Conservation (phyloP, 2,888 invertebrate genomes). For the Epinotia bilunana region DNA sequence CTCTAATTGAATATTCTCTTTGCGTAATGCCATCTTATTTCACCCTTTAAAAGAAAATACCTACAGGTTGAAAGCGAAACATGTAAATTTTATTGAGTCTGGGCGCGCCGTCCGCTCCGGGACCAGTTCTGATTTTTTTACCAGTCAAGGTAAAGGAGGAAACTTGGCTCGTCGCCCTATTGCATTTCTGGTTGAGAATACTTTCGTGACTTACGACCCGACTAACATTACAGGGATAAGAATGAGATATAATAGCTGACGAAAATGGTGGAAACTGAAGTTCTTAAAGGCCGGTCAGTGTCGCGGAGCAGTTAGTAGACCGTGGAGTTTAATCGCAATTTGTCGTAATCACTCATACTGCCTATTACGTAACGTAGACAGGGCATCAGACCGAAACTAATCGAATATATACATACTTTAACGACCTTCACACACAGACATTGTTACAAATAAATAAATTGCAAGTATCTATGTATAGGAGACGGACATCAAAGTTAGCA, state of each 20-base stretch:
- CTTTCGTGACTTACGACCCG: slow-evolving; percentile 76
- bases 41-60: slow-evolving; percentile 82
- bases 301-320: slow-evolving; percentile 53
- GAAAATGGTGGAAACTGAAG: slow-evolving; percentile 65
- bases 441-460: slow-evolving; percentile 35
- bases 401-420: slow-evolving; percentile 31
- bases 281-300: slow-evolving; percentile 58
- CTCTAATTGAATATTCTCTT: slow-evolving; percentile 83
- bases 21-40: slow-evolving; percentile 79
- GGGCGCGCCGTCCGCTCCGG: slow-evolving; percentile 64
- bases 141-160: slow-evolving; percentile 72
- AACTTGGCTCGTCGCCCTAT: slow-evolving; percentile 78
- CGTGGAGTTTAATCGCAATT: slow-evolving; percentile 46
- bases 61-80: slow-evolving; percentile 76
- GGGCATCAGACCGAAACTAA: slow-evolving; percentile 43
- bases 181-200: slow-evolving; percentile 76
- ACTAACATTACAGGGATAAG: slow-evolving; percentile 72
- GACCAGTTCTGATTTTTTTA: slow-evolving; percentile 73
- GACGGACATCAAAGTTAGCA: slow-evolving; percentile 26
- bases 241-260: slow-evolving; percentile 66
- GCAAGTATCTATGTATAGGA: background rate
- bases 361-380: slow-evolving; percentile 33
- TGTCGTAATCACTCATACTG: slow-evolving; percentile 38
- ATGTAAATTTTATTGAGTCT: slow-evolving; percentile 83
- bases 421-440: slow-evolving; percentile 33